Conservation (phyloP, 2,113 vertebrate genomes). For the Nesogale talazaci region DNA sequence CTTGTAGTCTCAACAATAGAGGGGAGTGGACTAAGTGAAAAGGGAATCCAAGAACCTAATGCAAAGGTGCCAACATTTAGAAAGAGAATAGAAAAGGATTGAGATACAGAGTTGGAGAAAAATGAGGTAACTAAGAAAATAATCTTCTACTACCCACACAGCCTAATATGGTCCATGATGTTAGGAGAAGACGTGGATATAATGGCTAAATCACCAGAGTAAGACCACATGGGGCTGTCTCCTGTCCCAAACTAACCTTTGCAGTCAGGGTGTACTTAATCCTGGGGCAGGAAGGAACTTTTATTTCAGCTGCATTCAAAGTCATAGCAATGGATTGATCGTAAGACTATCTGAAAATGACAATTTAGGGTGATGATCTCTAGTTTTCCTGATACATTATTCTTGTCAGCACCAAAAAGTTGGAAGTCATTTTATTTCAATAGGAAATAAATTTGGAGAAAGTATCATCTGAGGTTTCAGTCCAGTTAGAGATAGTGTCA, state of each 20-base stretch:
- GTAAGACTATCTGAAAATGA: neutral
- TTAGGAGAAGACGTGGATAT: neutral
- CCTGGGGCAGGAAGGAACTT: neutral
- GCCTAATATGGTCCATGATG: neutral
- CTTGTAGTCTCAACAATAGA: neutral
- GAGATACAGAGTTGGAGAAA: neutral
- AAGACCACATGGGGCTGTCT: neutral
- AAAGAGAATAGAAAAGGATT: neutral
- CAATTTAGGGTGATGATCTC: neutral
- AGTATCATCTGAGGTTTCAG: neutral
- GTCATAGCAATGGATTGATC: no score
- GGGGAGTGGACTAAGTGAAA: neutral
- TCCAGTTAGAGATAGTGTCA: neutral
- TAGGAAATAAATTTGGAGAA: neutral
- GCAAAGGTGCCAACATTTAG: neutral
- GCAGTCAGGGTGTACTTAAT: neutral
- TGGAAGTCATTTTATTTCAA: neutral
- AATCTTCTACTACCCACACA: neutral
- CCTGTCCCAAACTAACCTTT: neutral
- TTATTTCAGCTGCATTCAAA: neutral
- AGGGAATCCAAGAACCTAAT: neutral
- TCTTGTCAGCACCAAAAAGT: neutral
- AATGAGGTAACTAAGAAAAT: neutral
- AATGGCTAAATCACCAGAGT: neutral
- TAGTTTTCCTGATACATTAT: neutral